These are phyloP conservation scores for Phainopepla nitens DNA, from an alignment of 2,113 vertebrate species.

Conservation along the genomic window DNA sequence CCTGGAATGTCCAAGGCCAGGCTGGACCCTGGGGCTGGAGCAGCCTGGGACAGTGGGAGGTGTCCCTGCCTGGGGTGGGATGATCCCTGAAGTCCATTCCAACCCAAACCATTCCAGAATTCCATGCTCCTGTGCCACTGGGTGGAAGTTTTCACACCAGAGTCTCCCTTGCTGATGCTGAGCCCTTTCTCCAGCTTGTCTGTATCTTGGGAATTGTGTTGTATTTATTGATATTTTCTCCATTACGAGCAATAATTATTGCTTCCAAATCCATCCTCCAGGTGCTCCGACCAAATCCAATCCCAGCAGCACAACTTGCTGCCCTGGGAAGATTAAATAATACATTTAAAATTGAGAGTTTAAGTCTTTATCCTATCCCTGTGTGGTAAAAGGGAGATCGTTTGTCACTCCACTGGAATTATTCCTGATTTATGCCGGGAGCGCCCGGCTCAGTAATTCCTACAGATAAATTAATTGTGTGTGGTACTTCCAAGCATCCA, in stretches of 20 bases:
- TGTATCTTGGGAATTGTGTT: too few species aligned
- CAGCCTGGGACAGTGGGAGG: not conserved
- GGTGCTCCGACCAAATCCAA: not conserved
- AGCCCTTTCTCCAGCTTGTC: not conserved
- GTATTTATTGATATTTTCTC: not conserved
- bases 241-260: rapidly evolving
- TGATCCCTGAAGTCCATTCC: not conserved
- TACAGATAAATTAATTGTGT: not conserved
- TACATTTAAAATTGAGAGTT: not conserved
- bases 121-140: not conserved
- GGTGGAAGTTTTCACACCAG: rapidly evolving
- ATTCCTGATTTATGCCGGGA: not conserved
- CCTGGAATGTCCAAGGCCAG: not conserved
- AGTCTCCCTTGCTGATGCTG: not conserved
- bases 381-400: not conserved
- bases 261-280: not conserved
- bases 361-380: not conserved
- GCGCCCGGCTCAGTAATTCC: not conserved
- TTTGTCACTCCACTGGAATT: not conserved
- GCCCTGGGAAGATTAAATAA: not conserved
- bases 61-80: not conserved
- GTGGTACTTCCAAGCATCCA: not conserved
- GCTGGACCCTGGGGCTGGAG: not conserved
- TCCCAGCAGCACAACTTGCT: not conserved
- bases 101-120: not conserved